phyloP scores from a whole-genome alignment of 2,888 invertebrate genomes.

The Leptodirus hochenwartii region DNA sequence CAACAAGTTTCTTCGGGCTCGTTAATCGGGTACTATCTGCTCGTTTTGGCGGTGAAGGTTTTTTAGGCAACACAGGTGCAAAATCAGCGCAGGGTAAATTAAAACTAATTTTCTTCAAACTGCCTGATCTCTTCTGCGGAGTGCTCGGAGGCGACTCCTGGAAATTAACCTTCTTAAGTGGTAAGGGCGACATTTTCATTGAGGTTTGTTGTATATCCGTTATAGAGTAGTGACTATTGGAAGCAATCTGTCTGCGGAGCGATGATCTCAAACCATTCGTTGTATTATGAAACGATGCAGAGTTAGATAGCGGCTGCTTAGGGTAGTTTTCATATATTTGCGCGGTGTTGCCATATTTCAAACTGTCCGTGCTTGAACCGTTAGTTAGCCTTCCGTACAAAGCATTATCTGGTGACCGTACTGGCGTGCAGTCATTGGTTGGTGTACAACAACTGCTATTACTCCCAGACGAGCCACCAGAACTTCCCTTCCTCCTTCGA shows the following conservation, averaged over 20 bases:
- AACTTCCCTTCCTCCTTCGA: conserved; percentile 26
- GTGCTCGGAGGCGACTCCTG: conserved; percentile 35
- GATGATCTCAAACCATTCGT: conserved; percentile 22
- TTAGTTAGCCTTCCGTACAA: conserved; percentile 22
- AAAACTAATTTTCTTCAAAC: conserved; percentile 42
- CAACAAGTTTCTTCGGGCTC: conserved; percentile 58
- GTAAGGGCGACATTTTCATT: conserved; percentile 23
- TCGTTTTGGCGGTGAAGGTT: conserved; percentile 57
- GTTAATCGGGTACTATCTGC: conserved; percentile 56
- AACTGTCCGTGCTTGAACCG: conserved; percentile 21
- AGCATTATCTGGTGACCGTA: conserved; percentile 22
- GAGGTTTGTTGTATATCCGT: no score
- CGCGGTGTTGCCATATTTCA: conserved; percentile 25
- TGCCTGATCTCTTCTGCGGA: conserved; percentile 31
- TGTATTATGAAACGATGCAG: conserved; percentile 16
- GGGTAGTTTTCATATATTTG: no score
- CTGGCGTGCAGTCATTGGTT: conserved; percentile 22
- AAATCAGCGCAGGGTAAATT: conserved; percentile 34
- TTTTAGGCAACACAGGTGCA: conserved; percentile 42
- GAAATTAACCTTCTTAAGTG: conserved; percentile 41
- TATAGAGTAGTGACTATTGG: conserved; percentile 34
- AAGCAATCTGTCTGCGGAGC: conserved; percentile 36
- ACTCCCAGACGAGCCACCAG: conserved; percentile 13
- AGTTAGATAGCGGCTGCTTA: conserved; percentile 16
- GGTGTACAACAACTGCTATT: conserved; percentile 19